Evolutionary conservation across 1,140 invertebrate genomes (phyloP).

Genomic region (Drosophila kikkawai): DNA sequence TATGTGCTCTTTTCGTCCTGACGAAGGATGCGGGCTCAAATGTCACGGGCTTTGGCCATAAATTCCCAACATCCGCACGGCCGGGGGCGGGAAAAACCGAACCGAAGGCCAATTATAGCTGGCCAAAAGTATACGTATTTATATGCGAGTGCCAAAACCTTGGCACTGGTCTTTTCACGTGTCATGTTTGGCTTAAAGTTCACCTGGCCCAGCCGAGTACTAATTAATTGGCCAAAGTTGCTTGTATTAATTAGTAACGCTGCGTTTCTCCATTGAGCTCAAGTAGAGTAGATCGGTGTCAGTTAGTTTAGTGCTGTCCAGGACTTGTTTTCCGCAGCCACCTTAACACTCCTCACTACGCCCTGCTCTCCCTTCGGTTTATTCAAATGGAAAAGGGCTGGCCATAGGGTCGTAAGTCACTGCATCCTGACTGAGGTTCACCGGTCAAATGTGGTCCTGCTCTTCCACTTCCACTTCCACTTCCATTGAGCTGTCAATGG

Average conservation of each 20-base stretch:
- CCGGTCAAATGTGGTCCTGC: constrained; percentile 51
- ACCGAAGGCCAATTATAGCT: constrained; percentile 56
- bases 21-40: constrained; percentile 75
- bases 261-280: background rate
- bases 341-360: background rate
- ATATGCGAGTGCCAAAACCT: constrained; percentile 10
- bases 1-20: constrained; percentile 24
- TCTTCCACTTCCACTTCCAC: constrained; percentile 3
- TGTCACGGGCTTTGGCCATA: constrained; percentile 65
- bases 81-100: constrained; percentile 6
- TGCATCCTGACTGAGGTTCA: constrained; percentile 40
- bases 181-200: constrained; percentile 53
- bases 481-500: constrained; percentile 53
- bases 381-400: constrained; percentile 52
- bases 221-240: constrained; percentile 64
- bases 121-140: constrained; percentile 7
- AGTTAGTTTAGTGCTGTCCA: constrained; percentile 17
- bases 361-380: background rate
- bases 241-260: constrained; percentile 33
- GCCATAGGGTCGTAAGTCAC: constrained; percentile 31
- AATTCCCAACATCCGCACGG: constrained; percentile 38
- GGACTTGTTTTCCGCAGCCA: background rate
- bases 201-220: constrained; percentile 51
- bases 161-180: constrained; percentile 30
- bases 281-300: background rate